Evolutionary conservation across 2,888 invertebrate species (phyloP).

Genomic region (Microplitis deprimator): DNA sequence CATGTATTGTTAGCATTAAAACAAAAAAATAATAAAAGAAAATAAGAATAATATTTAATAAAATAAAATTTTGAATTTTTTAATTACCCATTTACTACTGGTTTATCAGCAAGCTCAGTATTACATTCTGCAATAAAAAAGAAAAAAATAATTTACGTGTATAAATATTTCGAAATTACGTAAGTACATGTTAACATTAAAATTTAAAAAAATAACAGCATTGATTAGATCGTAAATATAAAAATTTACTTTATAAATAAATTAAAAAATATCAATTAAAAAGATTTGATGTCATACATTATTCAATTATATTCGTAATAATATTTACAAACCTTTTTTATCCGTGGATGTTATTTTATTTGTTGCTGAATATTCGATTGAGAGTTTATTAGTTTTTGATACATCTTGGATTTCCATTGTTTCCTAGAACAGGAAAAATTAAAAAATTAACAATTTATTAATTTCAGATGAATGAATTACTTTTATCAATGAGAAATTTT

Average conservation of each 20-base stretch:
- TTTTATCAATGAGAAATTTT: too few species aligned
- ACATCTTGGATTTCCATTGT: constrained; percentile 15
- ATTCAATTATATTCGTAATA: background rate
- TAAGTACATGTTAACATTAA: background rate
- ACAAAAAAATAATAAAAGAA: too few species aligned
- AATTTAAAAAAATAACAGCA: too few species aligned
- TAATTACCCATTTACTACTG: constrained; percentile 7
- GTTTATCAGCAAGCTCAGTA: background rate
- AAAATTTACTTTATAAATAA: background rate
- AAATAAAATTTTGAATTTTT: background rate
- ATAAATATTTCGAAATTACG: background rate
- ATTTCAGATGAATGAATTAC: too few species aligned
- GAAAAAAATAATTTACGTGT: background rate
- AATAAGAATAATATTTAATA: background rate
- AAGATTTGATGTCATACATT: too few species aligned
- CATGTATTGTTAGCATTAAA: too few species aligned
- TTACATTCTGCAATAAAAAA: background rate
- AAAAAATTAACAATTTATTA: too few species aligned
- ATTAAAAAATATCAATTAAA: background rate
- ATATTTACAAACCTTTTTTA: constrained; percentile 7
- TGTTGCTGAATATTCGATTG: background rate
- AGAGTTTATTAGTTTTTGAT: background rate
- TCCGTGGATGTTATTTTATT: background rate
- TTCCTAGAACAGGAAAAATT: background rate
- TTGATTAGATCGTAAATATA: background rate